A percentile compares a stretch with the other conserved stretches of the same genome.
phyloP scores from a whole-genome alignment of 2,888 invertebrate species.

The Chamaedrilus cognettii region DNA sequence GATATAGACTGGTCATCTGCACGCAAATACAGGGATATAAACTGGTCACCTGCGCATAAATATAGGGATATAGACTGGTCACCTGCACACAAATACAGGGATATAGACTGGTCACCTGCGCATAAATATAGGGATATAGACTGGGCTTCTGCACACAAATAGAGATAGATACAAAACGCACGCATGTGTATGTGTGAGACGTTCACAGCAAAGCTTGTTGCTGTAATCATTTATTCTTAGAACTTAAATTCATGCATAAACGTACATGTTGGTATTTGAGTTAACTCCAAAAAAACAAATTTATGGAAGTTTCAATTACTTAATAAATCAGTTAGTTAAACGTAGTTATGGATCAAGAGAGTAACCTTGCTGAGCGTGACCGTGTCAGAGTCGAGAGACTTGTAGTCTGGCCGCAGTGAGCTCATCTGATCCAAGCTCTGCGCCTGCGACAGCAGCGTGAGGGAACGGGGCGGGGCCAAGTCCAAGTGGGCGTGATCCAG shows the following conservation, averaged over 20 bases:
- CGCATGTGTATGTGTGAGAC: too few relatives aligned
- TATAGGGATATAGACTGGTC: background rate
- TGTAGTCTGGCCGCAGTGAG: conserved; percentile 48
- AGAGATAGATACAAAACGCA: too few relatives aligned
- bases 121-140: background rate
- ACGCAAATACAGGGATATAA: too few relatives aligned
- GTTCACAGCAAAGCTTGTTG: too few relatives aligned
- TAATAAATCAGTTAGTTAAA: too few relatives aligned
- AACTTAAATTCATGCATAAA: too few relatives aligned
- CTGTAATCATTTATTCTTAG: too few relatives aligned
- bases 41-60: background rate
- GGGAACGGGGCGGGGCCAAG: conserved; percentile 44
- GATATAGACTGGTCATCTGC: too few relatives aligned
- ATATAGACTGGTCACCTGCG: background rate
- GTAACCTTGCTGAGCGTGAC: too few relatives aligned
- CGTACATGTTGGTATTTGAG: too few relatives aligned
- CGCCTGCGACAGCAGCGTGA: conserved; percentile 42
- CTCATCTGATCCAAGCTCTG: conserved; percentile 45
- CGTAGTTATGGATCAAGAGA: too few relatives aligned
- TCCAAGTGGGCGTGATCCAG: conserved; percentile 51
- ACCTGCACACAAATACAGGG: background rate
- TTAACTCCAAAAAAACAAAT: background rate
- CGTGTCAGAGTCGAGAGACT: conserved; percentile 45
- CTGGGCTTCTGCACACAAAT: background rate
- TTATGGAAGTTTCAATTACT: background rate